Evolutionary conservation across 2,888 invertebrate genomes (phyloP), one percentile per base, ranked within the genome.

Genomic region (Leucophenga maculata): DNA sequence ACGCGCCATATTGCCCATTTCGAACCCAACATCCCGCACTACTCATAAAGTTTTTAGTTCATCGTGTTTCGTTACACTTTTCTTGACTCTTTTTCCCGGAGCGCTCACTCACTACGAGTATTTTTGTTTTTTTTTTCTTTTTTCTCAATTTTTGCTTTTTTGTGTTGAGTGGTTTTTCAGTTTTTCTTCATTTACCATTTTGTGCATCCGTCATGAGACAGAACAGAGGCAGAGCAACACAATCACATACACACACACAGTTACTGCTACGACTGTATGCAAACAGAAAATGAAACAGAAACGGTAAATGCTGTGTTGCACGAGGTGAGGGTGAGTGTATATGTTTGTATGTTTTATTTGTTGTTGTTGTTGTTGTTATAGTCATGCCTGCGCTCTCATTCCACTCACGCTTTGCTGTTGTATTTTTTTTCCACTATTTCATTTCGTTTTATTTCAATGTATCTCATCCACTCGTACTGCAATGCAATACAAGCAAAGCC

Each of bases 111-210:
- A 65, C 68, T 73, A 32, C 4, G 26, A 26, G 26, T 62, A 62
- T 64, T 65, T 44, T 60, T 46, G 14, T 48, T 18, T 6, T 22
- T 69, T 31, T 60, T 32, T 32, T 73, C 72, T 79, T 81, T 81
- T 81, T 81, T 83, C 79, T 83, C 83, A 60, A 81, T 83, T 83
- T 80, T 39, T 80, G 77, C 83, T 82, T 80, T 55, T 82, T 81
- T 78, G 81, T 81, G 48, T 79, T 71, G 83, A 81, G 82, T 82
- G 78, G 73, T 79, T 83, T 83, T 71, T 67, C 73, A 74, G 73
- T 77, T 73, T 72, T 75, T 75, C 74, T 77, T 78, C 71, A 69
- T 71, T 70, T 74, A 70, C 72, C 69, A 71, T 74, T n/a, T 72
- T 48, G 59, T 44, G 67, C 60, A 52, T 69, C 54, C 60, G 60